These are phyloP conservation scores for Smutsia gigantea DNA, from an alignment of 2,797 vertebrate genomes.

Conservation along the genomic window DNA sequence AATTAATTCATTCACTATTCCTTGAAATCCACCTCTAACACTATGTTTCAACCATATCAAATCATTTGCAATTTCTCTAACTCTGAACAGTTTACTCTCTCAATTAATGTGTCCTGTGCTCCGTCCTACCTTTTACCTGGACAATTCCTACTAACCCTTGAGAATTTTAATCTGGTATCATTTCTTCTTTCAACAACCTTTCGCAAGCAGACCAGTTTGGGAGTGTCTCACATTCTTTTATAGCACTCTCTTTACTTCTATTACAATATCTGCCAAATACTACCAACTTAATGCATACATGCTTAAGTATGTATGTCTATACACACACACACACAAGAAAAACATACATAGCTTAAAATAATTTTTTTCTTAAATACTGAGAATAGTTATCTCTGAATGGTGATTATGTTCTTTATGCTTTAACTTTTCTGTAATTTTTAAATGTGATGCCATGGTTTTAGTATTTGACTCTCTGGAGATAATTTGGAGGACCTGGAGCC, in stretches of 20 bases:
- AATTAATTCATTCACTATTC: not conserved
- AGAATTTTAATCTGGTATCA: not conserved
- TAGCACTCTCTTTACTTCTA: not conserved
- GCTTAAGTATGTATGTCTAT: not conserved
- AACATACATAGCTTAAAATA: not conserved
- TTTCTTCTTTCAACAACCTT: not conserved
- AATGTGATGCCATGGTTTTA: not conserved
- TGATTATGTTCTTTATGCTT: not conserved
- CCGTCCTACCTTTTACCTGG: not conserved
- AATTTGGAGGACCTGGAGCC: not conserved
- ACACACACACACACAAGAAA: not conserved
- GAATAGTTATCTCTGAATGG: not conserved
- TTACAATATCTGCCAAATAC: not conserved
- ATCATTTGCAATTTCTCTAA: not conserved
- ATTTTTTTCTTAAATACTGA: not conserved
- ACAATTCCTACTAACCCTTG: not conserved
- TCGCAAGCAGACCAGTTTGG: not conserved
- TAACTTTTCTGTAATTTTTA: not conserved
- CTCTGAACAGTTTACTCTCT: not conserved
- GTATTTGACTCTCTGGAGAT: not conserved
- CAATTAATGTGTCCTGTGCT: not conserved
- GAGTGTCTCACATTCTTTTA: not conserved
- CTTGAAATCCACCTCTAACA: not conserved
- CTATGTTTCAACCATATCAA: not conserved
- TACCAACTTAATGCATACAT: not conserved